Percentiles rank a stretch among this genome's conserved stretches.
Conservation (phyloP, 2,888 invertebrate genomes). For the Adelognathus sp. region DNA sequence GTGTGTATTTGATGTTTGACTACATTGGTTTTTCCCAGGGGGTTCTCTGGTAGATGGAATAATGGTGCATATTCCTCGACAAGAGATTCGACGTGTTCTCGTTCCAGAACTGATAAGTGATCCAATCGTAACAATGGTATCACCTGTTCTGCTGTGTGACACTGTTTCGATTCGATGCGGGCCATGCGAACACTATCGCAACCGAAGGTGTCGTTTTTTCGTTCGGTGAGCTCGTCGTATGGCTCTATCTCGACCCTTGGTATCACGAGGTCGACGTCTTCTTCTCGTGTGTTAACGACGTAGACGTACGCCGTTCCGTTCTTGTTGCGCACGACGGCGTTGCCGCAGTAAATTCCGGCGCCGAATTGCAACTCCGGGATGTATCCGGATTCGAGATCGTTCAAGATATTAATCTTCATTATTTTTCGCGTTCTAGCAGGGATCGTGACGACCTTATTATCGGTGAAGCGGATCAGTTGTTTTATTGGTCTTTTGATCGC, state of each 20-base stretch:
- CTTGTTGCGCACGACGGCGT: not conserved
- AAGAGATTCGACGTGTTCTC: not conserved
- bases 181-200: not conserved
- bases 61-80: not conserved
- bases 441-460: not conserved
- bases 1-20: not conserved
- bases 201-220: not conserved
- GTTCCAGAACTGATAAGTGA: not conserved
- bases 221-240: not conserved
- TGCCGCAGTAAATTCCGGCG: not conserved
- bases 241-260: not conserved
- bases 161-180: not conserved
- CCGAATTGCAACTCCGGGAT: not conserved
- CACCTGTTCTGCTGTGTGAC: not conserved
- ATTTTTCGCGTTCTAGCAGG: not conserved
- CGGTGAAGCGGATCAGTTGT: not conserved
- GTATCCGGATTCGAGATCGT: not conserved
- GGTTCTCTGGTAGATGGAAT: not conserved
- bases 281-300: not conserved
- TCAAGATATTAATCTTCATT: not conserved
- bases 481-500: not conserved
- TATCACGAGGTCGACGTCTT: not conserved
- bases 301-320: slow-evolving; percentile 1
- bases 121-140: not conserved
- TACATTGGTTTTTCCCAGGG: not conserved